Percentiles rank a stretch among this genome's conserved stretches.
Conservation (phyloP, 1,140 invertebrate species). For the Conopomorpha cramerella region DNA sequence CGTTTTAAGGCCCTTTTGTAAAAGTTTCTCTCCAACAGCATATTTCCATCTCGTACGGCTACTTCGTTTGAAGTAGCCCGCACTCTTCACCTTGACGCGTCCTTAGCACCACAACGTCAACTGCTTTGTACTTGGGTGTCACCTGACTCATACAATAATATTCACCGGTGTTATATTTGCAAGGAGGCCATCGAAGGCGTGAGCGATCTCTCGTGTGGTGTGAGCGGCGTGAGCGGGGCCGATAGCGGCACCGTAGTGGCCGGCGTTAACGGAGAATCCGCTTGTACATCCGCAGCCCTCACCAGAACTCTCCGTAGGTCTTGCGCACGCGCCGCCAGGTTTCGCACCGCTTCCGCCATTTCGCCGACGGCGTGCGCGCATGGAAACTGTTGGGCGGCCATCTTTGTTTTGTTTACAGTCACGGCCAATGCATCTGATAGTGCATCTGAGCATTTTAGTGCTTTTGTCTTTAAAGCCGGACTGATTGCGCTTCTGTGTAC, state of each 20-base stretch:
- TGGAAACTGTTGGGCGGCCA: conserved; percentile 88
- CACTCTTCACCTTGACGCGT: background rate
- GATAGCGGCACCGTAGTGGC: conserved; percentile 32
- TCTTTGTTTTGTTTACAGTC: conserved; percentile 86
- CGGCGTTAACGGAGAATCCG: conserved; percentile 18
- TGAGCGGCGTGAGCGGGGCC: conserved; percentile 29
- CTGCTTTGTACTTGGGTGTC: background rate
- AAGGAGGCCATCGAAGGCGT: conserved; percentile 24
- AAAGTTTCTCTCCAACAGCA: background rate
- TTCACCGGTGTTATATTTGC: conserved; percentile 15
- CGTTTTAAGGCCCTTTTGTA: conserved; percentile 28
- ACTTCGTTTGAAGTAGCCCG: background rate
- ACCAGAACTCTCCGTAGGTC: conserved; percentile 29
- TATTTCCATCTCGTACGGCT: background rate
- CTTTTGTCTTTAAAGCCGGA: conserved; percentile 71
- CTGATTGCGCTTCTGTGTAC: conserved; percentile 80
- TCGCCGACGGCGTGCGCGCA: conserved; percentile 87
- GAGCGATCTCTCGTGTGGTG: conserved; percentile 21
- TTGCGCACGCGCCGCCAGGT: conserved; percentile 26
- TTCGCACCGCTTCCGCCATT: conserved; percentile 85
- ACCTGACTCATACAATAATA: background rate
- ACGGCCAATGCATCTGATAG: conserved; percentile 83
- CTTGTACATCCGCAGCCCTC: conserved; percentile 31
- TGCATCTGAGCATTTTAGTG: conserved; percentile 79
- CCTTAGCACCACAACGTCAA: background rate